Evolutionary conservation across 2,888 invertebrate species (phyloP), one percentile per base, ranked within the genome.

Genomic region (Ectemnius lituratus): DNA sequence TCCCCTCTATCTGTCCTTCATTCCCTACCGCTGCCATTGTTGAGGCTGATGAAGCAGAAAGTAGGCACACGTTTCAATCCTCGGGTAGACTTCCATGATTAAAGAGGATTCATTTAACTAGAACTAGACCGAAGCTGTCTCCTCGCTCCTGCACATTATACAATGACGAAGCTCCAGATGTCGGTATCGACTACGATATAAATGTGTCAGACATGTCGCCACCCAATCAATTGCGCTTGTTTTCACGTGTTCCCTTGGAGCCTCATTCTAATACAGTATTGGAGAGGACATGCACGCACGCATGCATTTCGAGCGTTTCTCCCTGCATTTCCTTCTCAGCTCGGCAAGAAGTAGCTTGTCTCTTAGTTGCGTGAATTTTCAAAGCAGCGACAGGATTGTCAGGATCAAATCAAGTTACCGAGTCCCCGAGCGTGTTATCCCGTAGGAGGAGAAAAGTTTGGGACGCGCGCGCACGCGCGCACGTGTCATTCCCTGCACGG

Each of bases 331-430:
- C 37, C 23, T 23, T 52, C 16, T 52, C 14, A 14, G 16, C 52
- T 6, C 52, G 6, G 8, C 37, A 11, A 6, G 37, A 52, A 16
- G 16, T 52, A 16, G 52, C 1, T 6, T 52, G 52, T 37, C 37
- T 37, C 8, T 37, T 37, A 37, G 37, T 37, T 37, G 37, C 37
- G 37, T 37, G 37, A 11, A 62, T 71, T 62, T 67, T 1, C 27
- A 27, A 59, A 68, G 60, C 67, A 65, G 65, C 46, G 58, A 49
- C 46, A 49, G 27, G 58, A 67, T 70, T 73, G 67, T 69, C 49
- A 60, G 28, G 72, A 67, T 68, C 68, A 68, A 80, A 80, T 80
- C 78, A 78, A 68, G 75, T 81, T 79, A 79, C 73, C 77, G 61
- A 72, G 66, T 70, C 75, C 62, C 72, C 73, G 62, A 82, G 77